Conservation (phyloP, 2,888 invertebrate genomes). For the Ditula angustiorana region DNA sequence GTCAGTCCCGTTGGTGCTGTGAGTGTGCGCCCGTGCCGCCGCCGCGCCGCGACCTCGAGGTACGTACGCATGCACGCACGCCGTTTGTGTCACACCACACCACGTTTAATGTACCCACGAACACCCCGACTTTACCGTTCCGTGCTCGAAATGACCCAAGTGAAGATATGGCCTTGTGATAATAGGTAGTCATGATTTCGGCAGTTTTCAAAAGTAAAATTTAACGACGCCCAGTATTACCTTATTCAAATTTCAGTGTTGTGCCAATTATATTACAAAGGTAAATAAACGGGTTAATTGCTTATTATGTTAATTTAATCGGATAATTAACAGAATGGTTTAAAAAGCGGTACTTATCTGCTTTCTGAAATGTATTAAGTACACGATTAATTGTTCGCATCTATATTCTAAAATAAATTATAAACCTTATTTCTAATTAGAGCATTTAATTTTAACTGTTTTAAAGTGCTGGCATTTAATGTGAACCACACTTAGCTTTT, state of each 20-base stretch:
- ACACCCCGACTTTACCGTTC: conserved; percentile 35
- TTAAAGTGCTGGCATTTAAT: too few species aligned
- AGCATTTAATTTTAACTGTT: too few species aligned
- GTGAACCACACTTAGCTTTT: too few species aligned
- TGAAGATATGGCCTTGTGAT: conserved; percentile 36
- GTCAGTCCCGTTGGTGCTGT: conserved; percentile 69
- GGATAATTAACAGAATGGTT: background rate
- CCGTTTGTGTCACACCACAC: conserved; percentile 49
- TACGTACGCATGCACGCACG: conserved; percentile 74
- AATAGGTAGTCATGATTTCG: conserved; percentile 20
- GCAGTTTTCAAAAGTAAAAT: conserved; percentile 9
- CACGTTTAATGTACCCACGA: conserved; percentile 51
- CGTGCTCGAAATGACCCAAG: conserved; percentile 38
- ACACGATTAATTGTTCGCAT: too few species aligned
- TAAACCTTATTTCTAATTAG: too few species aligned
- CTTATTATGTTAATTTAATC: background rate
- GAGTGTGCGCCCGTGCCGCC: conserved; percentile 61
- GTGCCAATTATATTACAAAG: conserved; percentile 14
- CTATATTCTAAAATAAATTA: too few species aligned
- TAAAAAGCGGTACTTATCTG: background rate
- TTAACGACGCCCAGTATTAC: background rate
- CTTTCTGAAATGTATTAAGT: background rate
- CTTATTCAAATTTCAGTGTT: conserved; percentile 13
- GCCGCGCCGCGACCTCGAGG: conserved; percentile 51
- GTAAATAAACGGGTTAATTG: background rate